Evolutionary conservation across 1,140 invertebrate species (phyloP).

Genomic region (Idris sp.): DNA sequence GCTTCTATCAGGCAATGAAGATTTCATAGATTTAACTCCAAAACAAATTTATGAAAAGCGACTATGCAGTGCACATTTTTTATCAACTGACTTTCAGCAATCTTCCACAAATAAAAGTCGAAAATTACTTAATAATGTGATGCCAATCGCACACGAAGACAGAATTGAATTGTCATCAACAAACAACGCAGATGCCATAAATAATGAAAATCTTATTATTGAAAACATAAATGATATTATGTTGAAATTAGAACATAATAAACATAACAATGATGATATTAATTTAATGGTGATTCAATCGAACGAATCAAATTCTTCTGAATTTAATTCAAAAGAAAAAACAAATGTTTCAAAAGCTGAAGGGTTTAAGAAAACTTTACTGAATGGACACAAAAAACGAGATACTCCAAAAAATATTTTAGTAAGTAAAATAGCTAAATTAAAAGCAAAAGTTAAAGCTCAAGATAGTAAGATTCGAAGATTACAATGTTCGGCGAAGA

Average conservation of each 20-base stretch:
- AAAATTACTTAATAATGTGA: slow-evolving; percentile 27
- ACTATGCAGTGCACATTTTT: slow-evolving; percentile 30
- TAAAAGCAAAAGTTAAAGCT: slow-evolving; percentile 37
- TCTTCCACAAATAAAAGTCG: slow-evolving; percentile 7
- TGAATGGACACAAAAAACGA: slow-evolving; percentile 7
- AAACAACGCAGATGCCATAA: slow-evolving; percentile 6
- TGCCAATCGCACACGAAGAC: slow-evolving; percentile 33
- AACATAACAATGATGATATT: not conserved
- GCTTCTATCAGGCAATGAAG: slow-evolving; percentile 31
- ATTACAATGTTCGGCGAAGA: slow-evolving; percentile 13
- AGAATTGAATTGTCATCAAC: slow-evolving; percentile 2
- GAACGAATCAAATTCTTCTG: not conserved
- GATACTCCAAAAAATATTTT: slow-evolving; percentile 28
- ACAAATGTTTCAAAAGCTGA: slow-evolving; percentile 5
- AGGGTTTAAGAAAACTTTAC: slow-evolving; percentile 12
- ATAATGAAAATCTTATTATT: slow-evolving; percentile 34
- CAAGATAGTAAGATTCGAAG: slow-evolving; percentile 37
- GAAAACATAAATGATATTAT: slow-evolving; percentile 8
- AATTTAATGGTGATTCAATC: not conserved
- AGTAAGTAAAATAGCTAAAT: slow-evolving; percentile 28
- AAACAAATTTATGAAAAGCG: slow-evolving; percentile 48
- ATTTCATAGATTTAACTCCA: slow-evolving; percentile 23
- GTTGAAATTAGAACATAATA: not conserved
- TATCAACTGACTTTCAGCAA: slow-evolving; percentile 33
- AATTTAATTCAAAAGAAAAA: not conserved